Percentiles rank a stretch among this genome's conserved stretches.
Conservation (phyloP, 1,140 invertebrate species). For the Ceratoteleas bidentatus region DNA sequence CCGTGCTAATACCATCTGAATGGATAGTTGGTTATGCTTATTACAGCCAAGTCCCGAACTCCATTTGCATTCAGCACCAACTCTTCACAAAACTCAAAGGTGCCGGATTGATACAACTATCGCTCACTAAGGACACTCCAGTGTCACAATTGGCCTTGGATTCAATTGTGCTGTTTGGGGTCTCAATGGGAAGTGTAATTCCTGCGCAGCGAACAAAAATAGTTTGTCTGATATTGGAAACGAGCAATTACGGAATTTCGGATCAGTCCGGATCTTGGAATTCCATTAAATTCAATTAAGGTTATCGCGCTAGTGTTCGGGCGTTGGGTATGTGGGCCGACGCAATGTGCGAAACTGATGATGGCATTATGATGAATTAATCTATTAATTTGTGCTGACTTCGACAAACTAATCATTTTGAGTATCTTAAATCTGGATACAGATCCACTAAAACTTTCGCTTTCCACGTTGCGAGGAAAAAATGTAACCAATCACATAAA, state of each 20-base stretch:
- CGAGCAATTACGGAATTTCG: conserved; percentile 22
- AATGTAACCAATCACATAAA: no score
- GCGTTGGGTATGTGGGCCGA: no score
- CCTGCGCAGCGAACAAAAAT: conserved; percentile 20
- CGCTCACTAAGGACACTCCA: conserved; percentile 6
- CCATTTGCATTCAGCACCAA: conserved; percentile 45
- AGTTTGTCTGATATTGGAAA: conserved; percentile 34
- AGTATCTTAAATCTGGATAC: no score
- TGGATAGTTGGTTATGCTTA: conserved; percentile 52
- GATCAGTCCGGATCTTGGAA: conserved; percentile 25
- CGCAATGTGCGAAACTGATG: no score
- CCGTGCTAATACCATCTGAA: conserved; percentile 46
- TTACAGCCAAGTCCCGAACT: conserved; percentile 40
- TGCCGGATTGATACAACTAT: conserved; percentile 47
- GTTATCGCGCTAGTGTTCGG: conserved; percentile 6
- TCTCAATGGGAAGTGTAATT: conserved; percentile 28
- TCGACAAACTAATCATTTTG: no score
- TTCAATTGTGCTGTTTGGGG: conserved; percentile 27
- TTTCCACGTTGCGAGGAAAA: no score
- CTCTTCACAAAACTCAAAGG: conserved; percentile 29
- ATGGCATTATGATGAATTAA: no score
- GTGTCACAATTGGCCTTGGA: conserved; percentile 20
- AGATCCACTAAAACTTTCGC: no score
- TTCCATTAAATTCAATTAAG: conserved; percentile 31
- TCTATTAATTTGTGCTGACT: no score